phyloP scores from a whole-genome alignment of 2,113 vertebrate genomes.

The Sterrhoptilus dennistouni region DNA sequence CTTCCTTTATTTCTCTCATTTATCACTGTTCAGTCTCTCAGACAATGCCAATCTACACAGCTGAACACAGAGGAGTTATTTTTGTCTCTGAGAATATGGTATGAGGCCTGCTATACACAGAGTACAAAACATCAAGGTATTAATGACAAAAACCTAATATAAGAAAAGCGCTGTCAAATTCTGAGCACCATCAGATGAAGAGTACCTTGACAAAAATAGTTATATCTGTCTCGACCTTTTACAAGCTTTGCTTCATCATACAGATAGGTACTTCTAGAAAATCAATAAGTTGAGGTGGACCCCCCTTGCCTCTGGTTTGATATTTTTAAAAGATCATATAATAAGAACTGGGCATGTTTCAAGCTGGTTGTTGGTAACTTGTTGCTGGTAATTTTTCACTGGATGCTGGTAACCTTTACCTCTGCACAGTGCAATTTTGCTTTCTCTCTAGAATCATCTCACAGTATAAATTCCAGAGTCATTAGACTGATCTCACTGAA shows the following conservation, averaged over 20 bases:
- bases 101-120: background rate
- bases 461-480: background rate
- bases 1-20: background rate
- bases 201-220: background rate
- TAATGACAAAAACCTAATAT: conserved; percentile 7
- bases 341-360: background rate
- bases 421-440: background rate
- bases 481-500: background rate
- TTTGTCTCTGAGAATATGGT: background rate
- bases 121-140: background rate
- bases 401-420: background rate
- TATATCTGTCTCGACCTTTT: background rate
- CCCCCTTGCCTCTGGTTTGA: background rate
- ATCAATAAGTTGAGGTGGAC: background rate
- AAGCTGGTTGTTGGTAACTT: background rate
- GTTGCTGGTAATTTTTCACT: background rate
- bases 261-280: background rate
- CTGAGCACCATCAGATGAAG: background rate
- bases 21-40: background rate
- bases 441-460: background rate
- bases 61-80: conserved; percentile 5
- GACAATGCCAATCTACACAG: background rate
- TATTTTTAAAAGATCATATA: background rate
- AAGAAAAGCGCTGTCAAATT: background rate
- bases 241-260: background rate